Conservation (phyloP, 2,113 vertebrate genomes). For the Entomyzon cyanotis region DNA sequence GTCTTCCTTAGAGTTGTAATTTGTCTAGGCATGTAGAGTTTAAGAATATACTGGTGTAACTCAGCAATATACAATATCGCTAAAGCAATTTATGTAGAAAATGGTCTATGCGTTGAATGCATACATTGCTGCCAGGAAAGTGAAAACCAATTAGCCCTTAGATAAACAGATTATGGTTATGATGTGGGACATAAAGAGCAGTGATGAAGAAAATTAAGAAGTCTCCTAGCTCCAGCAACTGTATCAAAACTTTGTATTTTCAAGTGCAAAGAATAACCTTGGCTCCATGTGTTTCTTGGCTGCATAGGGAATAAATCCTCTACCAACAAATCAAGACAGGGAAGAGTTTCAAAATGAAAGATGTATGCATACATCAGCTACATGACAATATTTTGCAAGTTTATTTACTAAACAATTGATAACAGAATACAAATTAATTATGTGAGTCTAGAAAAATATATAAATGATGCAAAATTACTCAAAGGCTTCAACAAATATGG, state of each 20-base stretch:
- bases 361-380: neutral
- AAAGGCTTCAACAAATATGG: neutral
- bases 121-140: neutral
- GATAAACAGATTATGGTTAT: conserved; percentile 51
- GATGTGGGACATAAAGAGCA: conserved; percentile 24
- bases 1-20: neutral
- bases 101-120: neutral
- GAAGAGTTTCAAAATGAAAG: neutral
- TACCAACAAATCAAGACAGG: neutral
- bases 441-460: neutral
- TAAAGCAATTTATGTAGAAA: neutral
- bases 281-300: neutral
- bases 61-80: neutral
- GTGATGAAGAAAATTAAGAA: conserved; percentile 53
- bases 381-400: neutral
- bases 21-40: neutral
- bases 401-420: neutral
- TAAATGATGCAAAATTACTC: neutral
- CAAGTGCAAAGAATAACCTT: neutral
- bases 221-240: neutral
- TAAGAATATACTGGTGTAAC: neutral
- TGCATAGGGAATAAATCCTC: neutral
- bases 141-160: conserved; percentile 36
- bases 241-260: neutral
- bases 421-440: neutral